Evolutionary conservation across 2,797 vertebrate genomes (phyloP).

Genomic region (Gadopsis bispinosus): DNA sequence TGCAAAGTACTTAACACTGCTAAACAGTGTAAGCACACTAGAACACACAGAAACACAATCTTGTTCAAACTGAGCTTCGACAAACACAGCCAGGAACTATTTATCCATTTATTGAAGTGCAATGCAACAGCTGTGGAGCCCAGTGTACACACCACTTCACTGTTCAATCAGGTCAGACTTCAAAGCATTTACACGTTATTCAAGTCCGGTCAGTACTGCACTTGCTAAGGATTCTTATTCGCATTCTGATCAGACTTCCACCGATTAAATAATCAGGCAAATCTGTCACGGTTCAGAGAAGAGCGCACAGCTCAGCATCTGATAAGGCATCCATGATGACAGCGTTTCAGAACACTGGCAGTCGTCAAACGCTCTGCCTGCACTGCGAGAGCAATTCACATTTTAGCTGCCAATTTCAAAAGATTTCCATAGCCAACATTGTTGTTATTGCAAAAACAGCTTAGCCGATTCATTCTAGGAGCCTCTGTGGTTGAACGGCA

Average conservation of each 20-base stretch:
- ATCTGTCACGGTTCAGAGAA: constrained; percentile 33
- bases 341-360: constrained; percentile 13
- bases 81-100: background rate
- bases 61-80: background rate
- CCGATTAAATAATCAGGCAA: constrained; percentile 11
- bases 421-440: constrained; percentile 28
- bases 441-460: constrained; percentile 23
- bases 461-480: constrained; percentile 33
- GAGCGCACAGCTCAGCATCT: constrained; percentile 28
- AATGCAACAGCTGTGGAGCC: background rate
- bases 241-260: constrained; percentile 27
- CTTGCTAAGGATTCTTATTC: constrained; percentile 19
- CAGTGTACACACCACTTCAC: background rate
- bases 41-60: background rate
- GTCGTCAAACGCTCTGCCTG: constrained; percentile 24
- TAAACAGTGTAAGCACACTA: background rate
- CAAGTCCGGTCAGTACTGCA: constrained; percentile 11
- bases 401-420: constrained; percentile 24
- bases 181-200: constrained; percentile 11
- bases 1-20: background rate
- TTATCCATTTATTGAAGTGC: background rate
- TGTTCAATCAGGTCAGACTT: constrained; percentile 18
- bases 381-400: constrained; percentile 22
- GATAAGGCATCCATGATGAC: constrained; percentile 37
- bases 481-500: background rate